A percentile compares a stretch with the other conserved stretches of the same genome.
Conservation (phyloP, 2,113 vertebrate species). For the Ardeotis arabs region DNA sequence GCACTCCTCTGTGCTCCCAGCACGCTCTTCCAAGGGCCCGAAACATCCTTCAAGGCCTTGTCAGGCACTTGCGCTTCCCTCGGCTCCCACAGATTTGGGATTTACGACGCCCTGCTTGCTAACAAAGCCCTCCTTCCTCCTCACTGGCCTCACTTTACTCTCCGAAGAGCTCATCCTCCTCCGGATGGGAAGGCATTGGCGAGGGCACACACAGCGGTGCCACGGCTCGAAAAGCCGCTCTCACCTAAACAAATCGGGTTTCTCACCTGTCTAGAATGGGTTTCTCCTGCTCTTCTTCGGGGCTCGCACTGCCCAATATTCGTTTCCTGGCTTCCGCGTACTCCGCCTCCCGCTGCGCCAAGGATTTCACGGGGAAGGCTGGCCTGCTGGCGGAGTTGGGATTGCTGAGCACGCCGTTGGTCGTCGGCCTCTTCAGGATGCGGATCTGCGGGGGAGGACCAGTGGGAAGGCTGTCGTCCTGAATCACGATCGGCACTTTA, state of each 20-base stretch:
- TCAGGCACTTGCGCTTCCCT: neutral
- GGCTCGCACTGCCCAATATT: slow-evolving; percentile 93
- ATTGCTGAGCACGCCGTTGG: slow-evolving; percentile 87
- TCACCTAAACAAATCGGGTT: slow-evolving; percentile 32
- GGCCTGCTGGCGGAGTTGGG: slow-evolving; percentile 82
- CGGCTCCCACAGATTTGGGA: rapidly evolving
- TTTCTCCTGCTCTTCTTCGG: slow-evolving; percentile 92
- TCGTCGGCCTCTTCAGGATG: slow-evolving; percentile 93
- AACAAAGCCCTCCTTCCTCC: neutral
- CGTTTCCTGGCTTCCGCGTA: slow-evolving; percentile 95
- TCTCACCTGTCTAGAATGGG: slow-evolving; percentile 88
- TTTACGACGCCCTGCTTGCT: too few species aligned
- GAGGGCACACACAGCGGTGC: rapidly evolving
- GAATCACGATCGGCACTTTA: slow-evolving; percentile 92
- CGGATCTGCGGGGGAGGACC: slow-evolving; percentile 93
- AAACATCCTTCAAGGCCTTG: neutral
- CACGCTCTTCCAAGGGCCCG: neutral
- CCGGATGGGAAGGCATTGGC: rapidly evolving
- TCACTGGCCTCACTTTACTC: rapidly evolving
- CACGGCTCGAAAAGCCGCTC: rapidly evolving
- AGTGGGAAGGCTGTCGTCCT: slow-evolving; percentile 88
- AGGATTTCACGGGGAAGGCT: slow-evolving; percentile 87
- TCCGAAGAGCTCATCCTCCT: rapidly evolving
- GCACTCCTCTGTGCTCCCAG: rapidly evolving
- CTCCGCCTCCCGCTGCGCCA: slow-evolving; percentile 95